Conservation (phyloP, 2,113 vertebrate genomes). For the Paradoxurus hermaphroditus region DNA sequence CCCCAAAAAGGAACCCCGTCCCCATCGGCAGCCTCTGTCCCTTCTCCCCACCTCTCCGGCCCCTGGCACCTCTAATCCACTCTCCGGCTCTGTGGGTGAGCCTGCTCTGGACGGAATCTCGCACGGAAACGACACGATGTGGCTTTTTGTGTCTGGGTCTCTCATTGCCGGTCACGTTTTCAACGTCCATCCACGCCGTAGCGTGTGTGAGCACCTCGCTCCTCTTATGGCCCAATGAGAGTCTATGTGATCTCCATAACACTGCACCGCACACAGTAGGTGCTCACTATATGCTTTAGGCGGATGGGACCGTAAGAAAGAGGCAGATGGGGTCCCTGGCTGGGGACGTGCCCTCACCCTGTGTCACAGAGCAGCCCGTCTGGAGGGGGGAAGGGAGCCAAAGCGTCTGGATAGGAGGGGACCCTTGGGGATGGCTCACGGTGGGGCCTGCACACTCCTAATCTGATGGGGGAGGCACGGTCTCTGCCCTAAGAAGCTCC, state of each 20-base stretch:
- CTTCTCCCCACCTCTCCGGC: no score
- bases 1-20: fast-evolving
- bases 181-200: fast-evolving
- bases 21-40: not conserved
- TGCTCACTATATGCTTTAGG: not conserved
- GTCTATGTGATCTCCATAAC: no score
- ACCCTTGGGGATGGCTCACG: not conserved
- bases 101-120: not conserved
- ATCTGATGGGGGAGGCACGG: not conserved
- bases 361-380: not conserved
- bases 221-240: not conserved
- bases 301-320: not conserved
- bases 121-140: no score
- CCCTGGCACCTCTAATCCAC: not conserved
- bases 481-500: not conserved
- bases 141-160: not conserved
- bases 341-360: not conserved
- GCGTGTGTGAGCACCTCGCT: fast-evolving
- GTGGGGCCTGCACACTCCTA: not conserved
- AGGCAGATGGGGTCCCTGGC: not conserved
- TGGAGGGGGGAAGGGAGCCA: not conserved
- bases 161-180: not conserved
- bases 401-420: not conserved
- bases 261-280: not conserved
- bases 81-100: no score